A percentile compares a stretch with the other conserved stretches of the same genome.
These are phyloP conservation scores for Papilio elwesi DNA, from an alignment of 2,888 invertebrate species.

Conservation along the genomic window DNA sequence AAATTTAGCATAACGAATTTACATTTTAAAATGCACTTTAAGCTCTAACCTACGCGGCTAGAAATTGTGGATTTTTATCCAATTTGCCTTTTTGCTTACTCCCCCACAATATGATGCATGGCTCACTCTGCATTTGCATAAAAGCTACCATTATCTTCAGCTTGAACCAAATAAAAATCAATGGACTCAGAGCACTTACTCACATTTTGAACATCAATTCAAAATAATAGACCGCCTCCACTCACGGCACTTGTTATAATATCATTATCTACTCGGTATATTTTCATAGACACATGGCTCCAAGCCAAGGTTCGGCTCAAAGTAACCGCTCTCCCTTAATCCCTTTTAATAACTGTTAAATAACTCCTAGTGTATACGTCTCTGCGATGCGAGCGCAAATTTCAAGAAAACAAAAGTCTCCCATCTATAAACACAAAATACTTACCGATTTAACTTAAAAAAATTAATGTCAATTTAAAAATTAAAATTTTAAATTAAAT, in stretches of 20 bases:
- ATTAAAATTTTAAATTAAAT: no score
- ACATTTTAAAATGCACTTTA: constrained; percentile 39
- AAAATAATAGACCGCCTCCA: constrained; percentile 14
- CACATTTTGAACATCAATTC: constrained; percentile 29
- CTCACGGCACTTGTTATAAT: constrained; percentile 8
- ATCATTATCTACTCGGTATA: background rate
- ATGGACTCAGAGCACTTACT: constrained; percentile 57
- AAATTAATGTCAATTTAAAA: no score
- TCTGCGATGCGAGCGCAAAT: no score
- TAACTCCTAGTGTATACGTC: no score
- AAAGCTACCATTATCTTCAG: constrained; percentile 79
- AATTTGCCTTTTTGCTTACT: constrained; percentile 49
- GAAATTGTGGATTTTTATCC: constrained; percentile 43
- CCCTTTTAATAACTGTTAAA: background rate
- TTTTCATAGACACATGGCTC: background rate
- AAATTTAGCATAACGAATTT: constrained; percentile 34
- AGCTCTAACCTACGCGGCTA: constrained; percentile 32
- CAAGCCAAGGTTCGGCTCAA: background rate
- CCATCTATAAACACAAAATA: no score
- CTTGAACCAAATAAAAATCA: constrained; percentile 78
- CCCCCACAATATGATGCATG: constrained; percentile 70
- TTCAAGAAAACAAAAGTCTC: no score
- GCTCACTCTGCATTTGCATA: constrained; percentile 81
- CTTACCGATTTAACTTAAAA: no score
- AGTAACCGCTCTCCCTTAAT: background rate